These are phyloP conservation scores for Brachionus paranguensis DNA, from an alignment of 1,140 invertebrate genomes.

Conservation along the genomic window DNA sequence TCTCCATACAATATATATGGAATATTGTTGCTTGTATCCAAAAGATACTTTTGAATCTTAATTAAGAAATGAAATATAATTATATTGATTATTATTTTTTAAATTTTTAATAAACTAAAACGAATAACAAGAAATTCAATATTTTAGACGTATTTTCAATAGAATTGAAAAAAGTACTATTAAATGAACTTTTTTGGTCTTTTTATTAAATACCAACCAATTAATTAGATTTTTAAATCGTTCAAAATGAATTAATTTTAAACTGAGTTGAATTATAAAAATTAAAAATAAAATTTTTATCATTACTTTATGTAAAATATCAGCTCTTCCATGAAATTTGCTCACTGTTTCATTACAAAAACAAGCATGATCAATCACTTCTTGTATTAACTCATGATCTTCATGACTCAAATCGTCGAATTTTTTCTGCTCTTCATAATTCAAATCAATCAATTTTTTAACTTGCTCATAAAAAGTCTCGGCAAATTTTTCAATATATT, in stretches of 20 bases:
- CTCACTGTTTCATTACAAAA: slow-evolving; percentile 26
- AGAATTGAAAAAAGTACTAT: no score
- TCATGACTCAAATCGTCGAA: not conserved
- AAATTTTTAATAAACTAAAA: no score
- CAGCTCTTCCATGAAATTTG: slow-evolving; percentile 38
- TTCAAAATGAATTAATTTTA: no score
- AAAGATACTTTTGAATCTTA: not conserved
- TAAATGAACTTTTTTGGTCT: no score
- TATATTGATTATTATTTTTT: no score
- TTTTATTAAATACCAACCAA: no score
- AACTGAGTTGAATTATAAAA: not conserved
- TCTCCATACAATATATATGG: slow-evolving; percentile 37
- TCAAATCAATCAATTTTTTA: not conserved
- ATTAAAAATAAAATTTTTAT: no score
- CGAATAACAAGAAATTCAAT: no score
- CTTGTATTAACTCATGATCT: not conserved
- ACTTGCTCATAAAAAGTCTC: slow-evolving; percentile 19
- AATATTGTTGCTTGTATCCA: not conserved
- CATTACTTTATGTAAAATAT: not conserved
- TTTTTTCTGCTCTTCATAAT: not conserved
- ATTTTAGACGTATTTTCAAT: no score
- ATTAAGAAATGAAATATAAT: no score
- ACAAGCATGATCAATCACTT: slow-evolving; percentile 39
- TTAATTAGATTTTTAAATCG: no score
- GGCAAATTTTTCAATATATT: not conserved